Conservation (phyloP, 53 echinoderm and acorn worm species). For the Paelopatides confundens region DNA sequence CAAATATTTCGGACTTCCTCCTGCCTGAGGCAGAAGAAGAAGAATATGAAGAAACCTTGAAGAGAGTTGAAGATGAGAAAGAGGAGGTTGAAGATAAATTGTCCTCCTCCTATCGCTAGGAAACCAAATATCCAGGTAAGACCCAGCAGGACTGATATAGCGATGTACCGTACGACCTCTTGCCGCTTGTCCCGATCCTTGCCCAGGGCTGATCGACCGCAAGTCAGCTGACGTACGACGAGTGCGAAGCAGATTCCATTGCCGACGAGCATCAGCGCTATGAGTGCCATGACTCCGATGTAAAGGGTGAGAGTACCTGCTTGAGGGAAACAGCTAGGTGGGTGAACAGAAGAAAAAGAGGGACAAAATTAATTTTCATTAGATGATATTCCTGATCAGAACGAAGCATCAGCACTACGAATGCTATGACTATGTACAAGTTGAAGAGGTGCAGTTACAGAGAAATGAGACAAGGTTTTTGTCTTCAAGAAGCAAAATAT, state of each 20-base stretch:
- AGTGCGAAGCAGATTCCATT: constrained; percentile 66
- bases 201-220: constrained; percentile 44
- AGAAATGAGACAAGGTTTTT: too few relatives aligned
- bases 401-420: too few relatives aligned
- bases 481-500: too few relatives aligned
- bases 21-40: constrained; percentile 67
- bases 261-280: constrained; percentile 60
- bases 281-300: constrained; percentile 61
- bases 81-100: constrained; percentile 69
- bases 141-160: constrained; percentile 69
- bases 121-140: constrained; percentile 81
- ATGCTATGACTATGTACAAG: too few relatives aligned
- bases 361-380: too few relatives aligned
- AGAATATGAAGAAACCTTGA: constrained; percentile 73
- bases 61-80: constrained; percentile 83
- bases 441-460: neutral
- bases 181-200: neutral
- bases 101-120: constrained; percentile 57
- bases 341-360: neutral
- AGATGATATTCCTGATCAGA: too few relatives aligned
- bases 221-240: constrained; percentile 71
- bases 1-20: constrained; percentile 64
- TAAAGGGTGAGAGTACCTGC: constrained; percentile 61
- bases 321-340: constrained; percentile 70
- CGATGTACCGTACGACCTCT: constrained; percentile 40